Evolutionary conservation across 2,113 vertebrate species (phyloP), one percentile per base, ranked within the genome.

Genomic region (Apodemus sylvaticus): DNA sequence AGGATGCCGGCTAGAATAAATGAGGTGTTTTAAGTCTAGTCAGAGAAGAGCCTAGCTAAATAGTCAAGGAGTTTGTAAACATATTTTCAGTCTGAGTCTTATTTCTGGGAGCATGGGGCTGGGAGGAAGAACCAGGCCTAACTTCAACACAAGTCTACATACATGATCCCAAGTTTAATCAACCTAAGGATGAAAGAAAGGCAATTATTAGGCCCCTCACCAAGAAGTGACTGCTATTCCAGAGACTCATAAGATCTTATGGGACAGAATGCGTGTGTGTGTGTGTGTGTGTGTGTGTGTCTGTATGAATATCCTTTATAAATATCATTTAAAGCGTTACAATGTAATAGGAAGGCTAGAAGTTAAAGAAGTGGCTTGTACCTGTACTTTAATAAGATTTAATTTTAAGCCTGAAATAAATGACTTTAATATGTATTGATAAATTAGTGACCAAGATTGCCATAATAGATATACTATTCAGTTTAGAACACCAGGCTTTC

Each of bases 401-500:
- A 79, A 82, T 86, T 77, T 90, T 62, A 96, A 94, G 96, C 26
- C 3, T 95, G 79, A 78, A 96, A 76, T 71, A 86, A 96, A 87
- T 64, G 87, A 68, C 74, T 7, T 97, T 83, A 91, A 96, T 64
- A 83, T 60, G 53, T 55, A 70, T 64, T 89, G 48, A 73, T 66
- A 97, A 94, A 7, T 96, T 93, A 71, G 73, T 89, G 95, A 94
- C 34, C 31, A 51, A 91, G 86, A 64, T 60, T 64, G 42, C 81
- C 11, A 96, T 42, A 77, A 96, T 42, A 77, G n/a, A 95, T 39
- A 93, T 5, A 94, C 7, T 79, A 81, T 78, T 95, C 7, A 34
- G 86, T 78, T 89, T 96, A 96, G 39, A 98, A 92, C 82, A 93
- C 62, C 62, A 79, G 79, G 76, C 51, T 86, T 97, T 97, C 48